Evolutionary conservation across 2,888 invertebrate genomes (phyloP).

Genomic region (Myopa testacea): DNA sequence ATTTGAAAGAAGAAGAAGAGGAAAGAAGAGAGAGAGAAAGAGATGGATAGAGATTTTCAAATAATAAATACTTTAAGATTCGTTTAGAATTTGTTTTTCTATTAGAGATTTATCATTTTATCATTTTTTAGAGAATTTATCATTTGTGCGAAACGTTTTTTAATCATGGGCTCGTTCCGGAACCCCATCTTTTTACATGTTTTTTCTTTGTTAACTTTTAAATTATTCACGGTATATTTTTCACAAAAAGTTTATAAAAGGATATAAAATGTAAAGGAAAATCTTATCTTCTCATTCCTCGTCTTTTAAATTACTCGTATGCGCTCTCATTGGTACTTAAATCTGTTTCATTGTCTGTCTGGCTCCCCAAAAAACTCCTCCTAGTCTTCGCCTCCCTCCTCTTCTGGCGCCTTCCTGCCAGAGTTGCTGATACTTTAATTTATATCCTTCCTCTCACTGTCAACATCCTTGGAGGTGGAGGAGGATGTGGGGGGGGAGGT

Average conservation of each 20-base stretch:
- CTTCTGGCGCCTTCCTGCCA: not conserved
- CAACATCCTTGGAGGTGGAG: not conserved
- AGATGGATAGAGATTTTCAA: not conserved
- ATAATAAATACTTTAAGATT: not conserved
- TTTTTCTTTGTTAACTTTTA: not conserved
- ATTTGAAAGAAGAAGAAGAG: not conserved
- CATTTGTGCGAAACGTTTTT: no score
- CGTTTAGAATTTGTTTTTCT: no score
- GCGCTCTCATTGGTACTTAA: not conserved
- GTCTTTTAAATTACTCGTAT: not conserved
- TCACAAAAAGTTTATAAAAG: not conserved
- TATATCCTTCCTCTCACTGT: not conserved
- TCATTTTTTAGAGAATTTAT: no score
- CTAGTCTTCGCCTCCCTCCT: not conserved
- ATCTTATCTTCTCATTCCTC: not conserved
- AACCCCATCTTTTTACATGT: no score
- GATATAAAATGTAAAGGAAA: no score
- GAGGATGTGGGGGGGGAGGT: no score
- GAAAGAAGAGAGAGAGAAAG: not conserved
- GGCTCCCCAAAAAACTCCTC: not conserved
- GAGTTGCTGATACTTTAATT: not conserved
- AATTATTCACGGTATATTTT: no score
- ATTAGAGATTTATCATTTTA: no score
- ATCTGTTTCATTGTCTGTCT: not conserved
- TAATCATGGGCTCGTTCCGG: no score